Percentiles rank a stretch among this genome's conserved stretches.
Conservation (phyloP, 2,113 vertebrate species). For the Psittacara wagleri region DNA sequence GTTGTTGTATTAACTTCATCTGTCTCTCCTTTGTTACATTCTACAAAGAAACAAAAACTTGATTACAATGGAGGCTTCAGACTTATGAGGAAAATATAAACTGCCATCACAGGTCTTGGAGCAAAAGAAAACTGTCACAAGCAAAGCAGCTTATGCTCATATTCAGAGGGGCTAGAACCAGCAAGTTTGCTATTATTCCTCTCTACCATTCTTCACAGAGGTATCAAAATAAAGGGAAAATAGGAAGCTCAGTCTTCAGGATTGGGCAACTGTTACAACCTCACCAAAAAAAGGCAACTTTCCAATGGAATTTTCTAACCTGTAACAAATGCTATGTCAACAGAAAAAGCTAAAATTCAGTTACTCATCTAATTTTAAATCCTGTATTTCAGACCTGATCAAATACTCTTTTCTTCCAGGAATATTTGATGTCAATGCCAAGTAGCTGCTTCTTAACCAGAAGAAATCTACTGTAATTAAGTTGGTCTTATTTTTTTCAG, state of each 20-base stretch:
- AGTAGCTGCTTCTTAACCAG: background rate
- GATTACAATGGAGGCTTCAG: background rate
- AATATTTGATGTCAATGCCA: background rate
- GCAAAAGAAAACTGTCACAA: background rate
- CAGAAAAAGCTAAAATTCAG: background rate
- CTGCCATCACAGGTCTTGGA: background rate
- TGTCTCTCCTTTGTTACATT: constrained; percentile 95
- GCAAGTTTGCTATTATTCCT: background rate
- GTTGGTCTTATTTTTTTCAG: background rate
- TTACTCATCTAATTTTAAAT: background rate
- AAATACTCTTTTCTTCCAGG: background rate
- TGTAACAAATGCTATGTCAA: background rate
- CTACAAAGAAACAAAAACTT: constrained; percentile 69
- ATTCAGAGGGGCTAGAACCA: background rate
- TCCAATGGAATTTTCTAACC: background rate
- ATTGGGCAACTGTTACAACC: background rate
- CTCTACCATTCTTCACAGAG: background rate
- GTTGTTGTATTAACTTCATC: constrained; percentile 88
- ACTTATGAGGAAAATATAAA: background rate
- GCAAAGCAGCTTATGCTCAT: background rate
- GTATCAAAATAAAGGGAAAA: background rate
- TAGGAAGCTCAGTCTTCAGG: background rate
- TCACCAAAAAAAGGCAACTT: background rate
- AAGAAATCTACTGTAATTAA: background rate
- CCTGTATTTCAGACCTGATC: background rate